Evolutionary conservation across 2,888 invertebrate species (phyloP).

Genomic region (Ornithoptera priamus): DNA sequence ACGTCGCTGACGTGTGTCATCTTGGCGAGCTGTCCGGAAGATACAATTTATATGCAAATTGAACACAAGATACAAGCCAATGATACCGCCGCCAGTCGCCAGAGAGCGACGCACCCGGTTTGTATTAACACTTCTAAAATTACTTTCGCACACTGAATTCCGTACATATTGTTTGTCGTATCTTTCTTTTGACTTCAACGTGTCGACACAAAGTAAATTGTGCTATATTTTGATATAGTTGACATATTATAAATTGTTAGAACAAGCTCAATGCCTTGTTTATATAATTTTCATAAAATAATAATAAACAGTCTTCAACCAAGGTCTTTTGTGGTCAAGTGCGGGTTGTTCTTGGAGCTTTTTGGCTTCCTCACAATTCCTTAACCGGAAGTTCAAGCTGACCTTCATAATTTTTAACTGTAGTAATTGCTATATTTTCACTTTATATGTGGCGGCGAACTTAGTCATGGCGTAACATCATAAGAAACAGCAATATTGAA

Average conservation of each 20-base stretch:
- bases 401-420: no score
- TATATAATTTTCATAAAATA: no score
- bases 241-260: slow-evolving; percentile 16
- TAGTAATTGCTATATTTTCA: no score
- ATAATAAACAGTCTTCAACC: no score
- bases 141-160: slow-evolving; percentile 59
- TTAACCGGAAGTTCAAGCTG: no score
- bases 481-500: no score
- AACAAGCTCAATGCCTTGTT: no score
- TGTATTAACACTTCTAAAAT: slow-evolving; percentile 71
- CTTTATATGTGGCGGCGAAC: no score
- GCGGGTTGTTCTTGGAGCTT: no score
- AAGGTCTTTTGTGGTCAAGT: no score
- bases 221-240: slow-evolving; percentile 19
- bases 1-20: slow-evolving; percentile 68
- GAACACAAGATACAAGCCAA: slow-evolving; percentile 71
- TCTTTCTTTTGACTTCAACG: slow-evolving; percentile 30
- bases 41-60: slow-evolving; percentile 81
- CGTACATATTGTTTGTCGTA: slow-evolving; percentile 43
- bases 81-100: slow-evolving; percentile 52
- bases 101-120: slow-evolving; percentile 46
- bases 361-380: no score
- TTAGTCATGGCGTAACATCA: no score
- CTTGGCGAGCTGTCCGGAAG: slow-evolving; percentile 73
- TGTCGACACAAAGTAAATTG: slow-evolving; percentile 28